Evolutionary conservation across 2,113 vertebrate genomes (phyloP), one percentile per base, ranked within the genome.

Genomic region (Melanerpes formicivorus): DNA sequence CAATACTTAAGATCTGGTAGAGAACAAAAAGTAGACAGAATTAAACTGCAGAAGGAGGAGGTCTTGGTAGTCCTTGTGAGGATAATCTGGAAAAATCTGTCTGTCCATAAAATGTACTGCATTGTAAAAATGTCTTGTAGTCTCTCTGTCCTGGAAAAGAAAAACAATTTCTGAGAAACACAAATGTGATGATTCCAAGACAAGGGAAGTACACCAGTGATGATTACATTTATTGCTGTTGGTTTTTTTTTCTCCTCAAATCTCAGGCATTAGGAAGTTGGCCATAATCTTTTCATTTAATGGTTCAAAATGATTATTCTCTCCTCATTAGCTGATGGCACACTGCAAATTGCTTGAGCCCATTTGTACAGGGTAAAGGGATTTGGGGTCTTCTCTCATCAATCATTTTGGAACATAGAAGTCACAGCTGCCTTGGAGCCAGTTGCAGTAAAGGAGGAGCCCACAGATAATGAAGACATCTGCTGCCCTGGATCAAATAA

Each of bases 321-420:
- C 62, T 93, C 62, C 69, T 93, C 82, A 72, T 95, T 82, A 92
- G 75, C 56, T 88, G 78, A 34, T 40, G 30, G 56, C 59, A 82
- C 0, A 1, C 26, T 80, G 63, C 52, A 91, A 89, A 89, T 82
- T 91, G 56, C 37, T 90, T 77, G 74, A 87, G 64, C 19, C 10
- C 16, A 59, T 84, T 93, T 86, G 46, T 60, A 48, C 3, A 0
- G 19, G 18, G 17, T 22, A 72, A 79, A 71, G 25, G 60, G 72
- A 89, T 65, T 60, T 73, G 42, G 17, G 29, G 22, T 69, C 58
- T 87, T 58, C 30, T 84, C 56, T 81, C 44, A 90, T 84, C 71
- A 63, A 23, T 90, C 74, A 73, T 29, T 87, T 50, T 80, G 86
- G 9, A 52, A 73, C 0, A 1, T 25, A 37, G 55, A 63, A 88